Evolutionary conservation across 23 tunicate genomes (phyloP), one percentile per base, ranked within the genome.

Genomic region (Pegea sp.): DNA sequence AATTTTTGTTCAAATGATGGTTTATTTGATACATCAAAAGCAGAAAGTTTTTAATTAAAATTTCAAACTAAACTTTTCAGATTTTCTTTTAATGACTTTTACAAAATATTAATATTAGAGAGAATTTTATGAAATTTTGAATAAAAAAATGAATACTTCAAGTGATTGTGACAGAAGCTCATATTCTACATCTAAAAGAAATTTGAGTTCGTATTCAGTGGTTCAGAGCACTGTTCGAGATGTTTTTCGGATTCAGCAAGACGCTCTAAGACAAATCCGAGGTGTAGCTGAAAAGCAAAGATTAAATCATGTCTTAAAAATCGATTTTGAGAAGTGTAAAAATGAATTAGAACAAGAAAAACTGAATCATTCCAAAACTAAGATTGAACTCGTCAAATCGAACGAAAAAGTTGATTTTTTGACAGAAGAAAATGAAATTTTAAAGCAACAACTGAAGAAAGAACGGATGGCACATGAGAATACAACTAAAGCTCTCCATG

Each of bases 311-410:
- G 75, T 80, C 31, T 25, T 56, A 30, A 80, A 66, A 66, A 33
- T 54, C 22, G 43, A 52, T 1, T 61, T 54, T 29, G 80, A 80
- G 4, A 70, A 71, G 27, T 61, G 66, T 1, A 29, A 30, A 13
- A 29, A 29, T 34, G 38, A 7, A 25, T 56, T 67, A 1, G 69
- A 66, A 48, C 48, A 66, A 30, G 93, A 80, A 66, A 65, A 44
- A 26, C 63, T 80, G 8, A 65, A 71, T 4, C 79, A 71, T 46
- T 26, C 56, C 16, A 80, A 80, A 80, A 80, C 93, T 21, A 71
- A 66, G 49, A 11, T 71, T 21, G 38, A 71, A 3, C 75, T 71
- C 13, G 74, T 60, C 2, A 67, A 80, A 56, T 61, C 53, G 24
- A 54, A 56, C 11, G 80, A 80, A 43, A 61, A 66, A 48, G 29